Evolutionary conservation across 2,888 invertebrate species (phyloP), one percentile per base, ranked within the genome.

Genomic region (Autographa gamma): DNA sequence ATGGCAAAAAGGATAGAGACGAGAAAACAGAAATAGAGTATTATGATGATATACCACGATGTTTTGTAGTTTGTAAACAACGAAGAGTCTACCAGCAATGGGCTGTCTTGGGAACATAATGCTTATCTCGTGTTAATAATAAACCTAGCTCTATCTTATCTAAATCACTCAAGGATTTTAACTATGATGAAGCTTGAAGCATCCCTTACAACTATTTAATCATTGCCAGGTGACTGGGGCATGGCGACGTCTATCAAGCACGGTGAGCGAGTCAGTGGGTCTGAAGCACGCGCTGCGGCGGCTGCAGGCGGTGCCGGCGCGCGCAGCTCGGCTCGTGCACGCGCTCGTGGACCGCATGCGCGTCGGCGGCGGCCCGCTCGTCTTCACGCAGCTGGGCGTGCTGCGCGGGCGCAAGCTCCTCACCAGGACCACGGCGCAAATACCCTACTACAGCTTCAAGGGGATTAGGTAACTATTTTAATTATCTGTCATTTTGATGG

Each of bases 291-390:
- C 96, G 4, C 85, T 96, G 56, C 91, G 96, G 2, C 89, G 95
- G 16, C 89, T 96, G 77, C 95, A 95, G 73, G 91, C 94, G 58
- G 95, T 96, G 59, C 96, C 96, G 1, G 94, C 94, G 69, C 91
- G 95, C 5, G 96, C 96, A 0, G 96, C 95, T 7, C 89, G 95
- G 8, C 90, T 96, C 13, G 96, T 95, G 66, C 95, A 96, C 79
- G 93, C 94, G 25, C 86, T 96, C 19, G 96, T 96, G 11, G 96
- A 96, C 85, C 93, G 96, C 76, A 94, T 96, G 93, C 89, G 96
- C 13, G 96, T 96, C n/a, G 96, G 96, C 38, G 96, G 96, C 16
- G 96, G 95, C 6, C 96, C 96, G 1, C 78, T 94, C 41, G 94
- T 96, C 52, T 74, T 86, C 78, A 95, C 95, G 4, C 85, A 88